These are phyloP conservation scores for Coilia nasus DNA, from an alignment of 2,797 vertebrate species.

Conservation along the genomic window DNA sequence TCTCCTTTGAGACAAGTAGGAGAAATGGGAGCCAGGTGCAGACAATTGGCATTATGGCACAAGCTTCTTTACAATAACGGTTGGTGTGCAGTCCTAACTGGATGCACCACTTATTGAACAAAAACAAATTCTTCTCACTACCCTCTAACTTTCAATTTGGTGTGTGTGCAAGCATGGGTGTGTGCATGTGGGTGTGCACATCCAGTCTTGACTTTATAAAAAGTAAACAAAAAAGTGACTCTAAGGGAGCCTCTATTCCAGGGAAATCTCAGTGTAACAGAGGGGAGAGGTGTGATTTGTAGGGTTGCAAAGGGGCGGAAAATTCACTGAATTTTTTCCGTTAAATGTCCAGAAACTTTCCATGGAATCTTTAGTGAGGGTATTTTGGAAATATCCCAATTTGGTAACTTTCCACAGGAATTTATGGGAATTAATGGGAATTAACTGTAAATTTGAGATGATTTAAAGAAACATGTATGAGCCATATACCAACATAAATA, in stretches of 20 bases:
- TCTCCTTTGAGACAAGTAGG: slow-evolving; percentile 54
- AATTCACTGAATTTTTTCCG: too few relatives aligned
- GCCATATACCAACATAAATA: too few relatives aligned
- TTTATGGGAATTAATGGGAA: too few relatives aligned
- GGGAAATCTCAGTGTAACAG: not conserved
- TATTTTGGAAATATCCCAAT: too few relatives aligned
- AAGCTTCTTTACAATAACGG: not conserved
- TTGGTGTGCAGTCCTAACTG: not conserved
- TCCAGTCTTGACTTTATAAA: too few relatives aligned
- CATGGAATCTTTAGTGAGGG: too few relatives aligned
- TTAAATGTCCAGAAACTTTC: not conserved
- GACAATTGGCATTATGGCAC: not conserved
- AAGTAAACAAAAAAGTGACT: not conserved
- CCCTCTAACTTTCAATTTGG: not conserved
- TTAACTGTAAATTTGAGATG: too few relatives aligned
- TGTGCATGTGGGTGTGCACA: too few relatives aligned
- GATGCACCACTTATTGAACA: not conserved
- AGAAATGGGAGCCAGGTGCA: not conserved
- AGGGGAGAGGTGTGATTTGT: not conserved
- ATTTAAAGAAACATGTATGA: too few relatives aligned
- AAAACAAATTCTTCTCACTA: not conserved
- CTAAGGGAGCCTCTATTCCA: not conserved
- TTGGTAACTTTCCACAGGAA: too few relatives aligned
- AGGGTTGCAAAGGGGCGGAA: too few relatives aligned
- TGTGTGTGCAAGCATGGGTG: not conserved